phyloP scores from a whole-genome alignment of 2,113 vertebrate genomes.

The Rhombomys opimus region DNA sequence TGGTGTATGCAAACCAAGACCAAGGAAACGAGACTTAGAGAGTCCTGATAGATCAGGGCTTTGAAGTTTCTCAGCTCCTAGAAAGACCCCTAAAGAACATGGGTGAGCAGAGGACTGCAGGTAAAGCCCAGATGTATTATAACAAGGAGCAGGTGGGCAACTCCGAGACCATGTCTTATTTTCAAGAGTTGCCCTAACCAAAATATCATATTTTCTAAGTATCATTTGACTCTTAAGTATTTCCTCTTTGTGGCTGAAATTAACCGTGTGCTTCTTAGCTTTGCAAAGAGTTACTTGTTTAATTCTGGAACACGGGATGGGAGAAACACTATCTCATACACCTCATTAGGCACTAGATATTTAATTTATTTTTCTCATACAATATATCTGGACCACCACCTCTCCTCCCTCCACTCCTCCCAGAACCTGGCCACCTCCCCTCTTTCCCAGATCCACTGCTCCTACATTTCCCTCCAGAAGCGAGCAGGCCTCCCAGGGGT shows the following conservation, averaged over 20 bases:
- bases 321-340: background rate
- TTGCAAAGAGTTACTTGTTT: constrained; percentile 34
- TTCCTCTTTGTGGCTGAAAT: constrained; percentile 48
- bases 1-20: background rate
- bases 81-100: constrained; percentile 42
- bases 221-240: background rate
- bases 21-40: constrained; percentile 35
- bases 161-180: constrained; percentile 25
- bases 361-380: background rate
- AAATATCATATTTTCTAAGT: background rate
- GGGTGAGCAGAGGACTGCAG: background rate
- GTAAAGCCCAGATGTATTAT: background rate
- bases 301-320: background rate
- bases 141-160: background rate
- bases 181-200: constrained; percentile 33
- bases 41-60: background rate
- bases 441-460: background rate
- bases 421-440: background rate
- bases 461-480: background rate
- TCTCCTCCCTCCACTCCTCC: background rate
- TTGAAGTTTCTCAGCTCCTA: constrained; percentile 48
- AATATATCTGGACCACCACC: background rate
- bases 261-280: constrained; percentile 9
- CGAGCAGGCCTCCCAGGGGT: background rate
- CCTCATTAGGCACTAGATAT: background rate